Base-by-base conservation (phyloP, 2,113 vertebrate genomes). In the Uropsilus gracilis region DNA sequence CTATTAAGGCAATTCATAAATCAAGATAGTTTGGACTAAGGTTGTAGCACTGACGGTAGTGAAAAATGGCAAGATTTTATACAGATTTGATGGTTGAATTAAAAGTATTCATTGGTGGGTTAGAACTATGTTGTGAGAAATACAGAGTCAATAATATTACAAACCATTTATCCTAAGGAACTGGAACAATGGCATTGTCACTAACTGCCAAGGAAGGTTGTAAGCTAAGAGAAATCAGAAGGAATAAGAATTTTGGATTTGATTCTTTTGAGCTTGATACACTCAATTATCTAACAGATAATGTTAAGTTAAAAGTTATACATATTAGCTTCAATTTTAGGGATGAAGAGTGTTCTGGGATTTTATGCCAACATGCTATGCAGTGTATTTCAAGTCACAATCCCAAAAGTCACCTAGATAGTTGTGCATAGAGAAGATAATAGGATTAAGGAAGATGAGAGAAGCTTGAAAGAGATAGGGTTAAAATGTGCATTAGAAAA, bases 251-350 rank as follows among this genome's bases (percentile, higher is more conserved):
- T 71, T 46, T 77, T 77, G 0, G 32, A 91, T 77, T 37, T 87
- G 24, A 9, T 64, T 18, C 14, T 68, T 86, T 42, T 37, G 13
- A 91, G n/a, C 77, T 42, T 57, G 22, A 88, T 20, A 61, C 42
- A 22, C 6, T 42, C 28, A 64, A 28, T 10, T 24, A 42, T 61
- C 50, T 46, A 42, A 57, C 9, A 8, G 16, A 12, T 63, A 11
- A 2, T 59, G 42, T 55, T 82, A 42, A 68, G 68, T 75, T 42
- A 42, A 77, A 63, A 50, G 17, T n/a, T 50, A 37, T 68, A 80
- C 16, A 37, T 61, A 22, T 83, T 68, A 61, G 18, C 34, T 76
- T 81, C 48, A 32, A 77, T 90, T 55, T 82, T 26, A 84, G 75
- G 26, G 57, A 6, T 59, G 30, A n/a, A 2, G 6, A 71, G 20